phyloP scores from a whole-genome alignment of 2,888 invertebrate species.

The Ectemnius lituratus region DNA sequence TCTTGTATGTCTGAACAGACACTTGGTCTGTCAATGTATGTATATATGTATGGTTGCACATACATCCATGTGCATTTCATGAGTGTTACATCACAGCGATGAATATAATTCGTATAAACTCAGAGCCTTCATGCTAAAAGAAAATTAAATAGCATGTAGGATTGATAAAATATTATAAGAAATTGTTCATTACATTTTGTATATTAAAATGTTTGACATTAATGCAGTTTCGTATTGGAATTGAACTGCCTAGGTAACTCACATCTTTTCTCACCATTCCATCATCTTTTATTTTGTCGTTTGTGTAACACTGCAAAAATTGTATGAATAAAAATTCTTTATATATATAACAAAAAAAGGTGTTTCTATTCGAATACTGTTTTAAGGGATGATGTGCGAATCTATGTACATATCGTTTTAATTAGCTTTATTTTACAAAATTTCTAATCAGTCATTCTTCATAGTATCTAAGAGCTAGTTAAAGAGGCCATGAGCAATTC shows the following conservation, averaged over 20 bases:
- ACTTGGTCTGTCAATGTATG: slow-evolving; percentile 18
- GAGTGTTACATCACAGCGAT: slow-evolving; percentile 18
- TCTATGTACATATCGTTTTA: no score
- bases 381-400: no score
- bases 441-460: slow-evolving; percentile 31
- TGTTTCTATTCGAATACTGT: slow-evolving; percentile 20
- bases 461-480: slow-evolving; percentile 82
- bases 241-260: slow-evolving; percentile 34
- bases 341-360: slow-evolving; percentile 44
- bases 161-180: slow-evolving; percentile 44
- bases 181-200: slow-evolving; percentile 61
- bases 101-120: slow-evolving; percentile 42
- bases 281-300: slow-evolving; percentile 51
- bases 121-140: slow-evolving; percentile 34
- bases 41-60: slow-evolving; percentile 23
- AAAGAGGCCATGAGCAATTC: slow-evolving; percentile 96
- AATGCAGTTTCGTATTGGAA: no score
- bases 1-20: slow-evolving; percentile 14
- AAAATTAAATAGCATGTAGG: slow-evolving; percentile 37
- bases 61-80: slow-evolving; percentile 42
- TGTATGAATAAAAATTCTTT: slow-evolving; percentile 64
- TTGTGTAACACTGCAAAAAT: slow-evolving; percentile 59
- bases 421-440: neutral
- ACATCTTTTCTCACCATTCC: slow-evolving; percentile 50
- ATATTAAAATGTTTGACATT: slow-evolving; percentile 24